These are phyloP conservation scores for Rosalia funebris DNA, from an alignment of 2,888 invertebrate species.

Conservation along the genomic window DNA sequence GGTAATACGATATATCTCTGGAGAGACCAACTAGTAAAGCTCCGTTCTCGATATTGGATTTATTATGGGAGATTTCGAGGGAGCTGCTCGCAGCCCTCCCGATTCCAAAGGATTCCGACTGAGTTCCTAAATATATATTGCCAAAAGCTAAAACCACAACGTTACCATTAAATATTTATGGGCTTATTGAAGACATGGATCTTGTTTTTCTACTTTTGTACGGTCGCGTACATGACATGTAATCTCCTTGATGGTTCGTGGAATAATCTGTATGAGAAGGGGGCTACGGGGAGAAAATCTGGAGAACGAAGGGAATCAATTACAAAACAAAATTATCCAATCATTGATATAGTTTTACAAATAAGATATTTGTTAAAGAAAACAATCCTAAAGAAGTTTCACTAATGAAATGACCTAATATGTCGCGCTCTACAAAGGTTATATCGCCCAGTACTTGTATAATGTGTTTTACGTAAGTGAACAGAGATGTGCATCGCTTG, in stretches of 20 bases:
- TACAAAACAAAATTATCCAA: too few relatives aligned
- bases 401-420: too few relatives aligned
- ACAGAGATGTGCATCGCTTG: too few relatives aligned
- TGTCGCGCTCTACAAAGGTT: too few relatives aligned
- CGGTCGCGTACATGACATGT: slow-evolving; percentile 6
- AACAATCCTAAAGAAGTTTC: too few relatives aligned
- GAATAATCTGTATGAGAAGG: neutral
- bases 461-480: too few relatives aligned
- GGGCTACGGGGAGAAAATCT: too few relatives aligned
- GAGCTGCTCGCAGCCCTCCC: slow-evolving; percentile 1
- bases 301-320: too few relatives aligned
- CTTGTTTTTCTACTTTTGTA: slow-evolving; percentile 19
- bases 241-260: slow-evolving; percentile 11
- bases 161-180: slow-evolving; percentile 35
- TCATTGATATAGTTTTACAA: too few relatives aligned
- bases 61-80: slow-evolving; percentile 45
- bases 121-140: slow-evolving; percentile 36
- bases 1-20: slow-evolving; percentile 54
- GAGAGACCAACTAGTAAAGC: slow-evolving; percentile 52
- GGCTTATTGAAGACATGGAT: slow-evolving; percentile 19
- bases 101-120: slow-evolving; percentile 13
- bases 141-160: slow-evolving; percentile 33
- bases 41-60: slow-evolving; percentile 56
- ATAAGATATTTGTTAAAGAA: too few relatives aligned
- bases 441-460: too few relatives aligned